Evolutionary conservation across 2,797 vertebrate genomes (phyloP), one percentile per base, ranked within the genome.

Genomic region (Anniella stebbinsi): DNA sequence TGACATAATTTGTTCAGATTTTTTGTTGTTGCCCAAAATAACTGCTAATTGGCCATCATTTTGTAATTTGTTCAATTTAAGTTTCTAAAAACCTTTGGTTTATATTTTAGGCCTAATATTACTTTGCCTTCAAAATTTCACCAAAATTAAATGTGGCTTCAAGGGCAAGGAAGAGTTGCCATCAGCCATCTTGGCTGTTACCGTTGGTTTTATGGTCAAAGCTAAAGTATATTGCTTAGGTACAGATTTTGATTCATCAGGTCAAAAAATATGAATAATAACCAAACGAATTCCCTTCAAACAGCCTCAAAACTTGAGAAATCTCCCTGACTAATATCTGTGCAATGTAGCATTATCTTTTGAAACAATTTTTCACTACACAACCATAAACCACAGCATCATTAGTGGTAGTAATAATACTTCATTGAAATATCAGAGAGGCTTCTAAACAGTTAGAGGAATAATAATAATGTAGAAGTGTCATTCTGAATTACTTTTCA

Each of bases 351-450:
- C 28, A 41, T 84, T 85, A 41, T 80, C 60, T 54, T 45, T 57
- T n/a, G 69, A 45, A 69, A n/a, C 21, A n/a, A 63, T 63, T 30
- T 81, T 10, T n/a, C 33, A 75, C 36, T 60, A 54, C 82, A 69
- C n/a, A 63, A 85, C 69, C 63, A 69, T 51, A 77, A 69, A 41
- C 66, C 73, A 57, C 63, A 89, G 41, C 25, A 66, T 78, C 36
- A 80, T 36, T 57, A 78, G 54, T 69, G 45, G 76, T 21, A 89
- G 28, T 9, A n/a, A 67, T 69, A 85, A 89, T 78, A 36, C 70
- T 89, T 89, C 82, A 70, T 70, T 28, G 36, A 78, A 25, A 54
- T 89, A 78, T 69, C 51, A 2, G 33, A 77, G 60, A 84, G n/a
- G 73, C 25, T 45, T 84, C 70, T 89, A 77, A 66, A 77, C 9